phyloP scores from a whole-genome alignment of 2,888 invertebrate species.

The Heliconius sara region DNA sequence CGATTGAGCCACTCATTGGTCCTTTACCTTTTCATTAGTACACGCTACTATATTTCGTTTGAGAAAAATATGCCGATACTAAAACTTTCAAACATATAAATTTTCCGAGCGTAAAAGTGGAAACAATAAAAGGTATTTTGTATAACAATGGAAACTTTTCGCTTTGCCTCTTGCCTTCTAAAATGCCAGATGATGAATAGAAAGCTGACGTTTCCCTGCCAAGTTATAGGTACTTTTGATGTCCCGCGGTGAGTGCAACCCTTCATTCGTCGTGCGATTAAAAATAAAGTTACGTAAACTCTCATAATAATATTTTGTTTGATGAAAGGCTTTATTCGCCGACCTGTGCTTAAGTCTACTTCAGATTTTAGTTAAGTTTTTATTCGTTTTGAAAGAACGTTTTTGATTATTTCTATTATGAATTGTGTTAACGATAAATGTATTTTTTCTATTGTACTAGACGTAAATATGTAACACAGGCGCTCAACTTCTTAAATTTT shows the following conservation, averaged over 20 bases:
- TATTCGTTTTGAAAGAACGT: conserved; percentile 6
- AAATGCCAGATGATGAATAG: conserved; percentile 66
- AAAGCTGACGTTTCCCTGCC: conserved; percentile 47
- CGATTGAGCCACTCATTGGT: conserved; percentile 79
- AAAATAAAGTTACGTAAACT: conserved; percentile 61
- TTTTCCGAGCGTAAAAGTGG: conserved; percentile 60
- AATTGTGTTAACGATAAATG: neutral
- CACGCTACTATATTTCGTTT: conserved; percentile 63
- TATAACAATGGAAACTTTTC: conserved; percentile 68
- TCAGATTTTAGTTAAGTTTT: conserved; percentile 18
- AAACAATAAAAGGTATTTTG: conserved; percentile 58
- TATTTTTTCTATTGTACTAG: too few species aligned
- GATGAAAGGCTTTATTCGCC: conserved; percentile 37
- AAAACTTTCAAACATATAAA: conserved; percentile 50
- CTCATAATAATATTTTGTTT: conserved; percentile 51
- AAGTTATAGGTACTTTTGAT: conserved; percentile 54
- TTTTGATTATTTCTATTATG: neutral
- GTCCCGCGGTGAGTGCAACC: conserved; percentile 52
- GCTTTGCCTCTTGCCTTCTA: conserved; percentile 69
- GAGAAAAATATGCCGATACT: conserved; percentile 49
- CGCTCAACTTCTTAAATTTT: too few species aligned
- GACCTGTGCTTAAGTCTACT: conserved; percentile 33
- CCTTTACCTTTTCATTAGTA: conserved; percentile 76
- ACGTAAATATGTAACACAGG: too few species aligned
- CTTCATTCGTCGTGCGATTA: conserved; percentile 67